Evolutionary conservation across 2,797 vertebrate genomes (phyloP).

Genomic region (Allobates femoralis): DNA sequence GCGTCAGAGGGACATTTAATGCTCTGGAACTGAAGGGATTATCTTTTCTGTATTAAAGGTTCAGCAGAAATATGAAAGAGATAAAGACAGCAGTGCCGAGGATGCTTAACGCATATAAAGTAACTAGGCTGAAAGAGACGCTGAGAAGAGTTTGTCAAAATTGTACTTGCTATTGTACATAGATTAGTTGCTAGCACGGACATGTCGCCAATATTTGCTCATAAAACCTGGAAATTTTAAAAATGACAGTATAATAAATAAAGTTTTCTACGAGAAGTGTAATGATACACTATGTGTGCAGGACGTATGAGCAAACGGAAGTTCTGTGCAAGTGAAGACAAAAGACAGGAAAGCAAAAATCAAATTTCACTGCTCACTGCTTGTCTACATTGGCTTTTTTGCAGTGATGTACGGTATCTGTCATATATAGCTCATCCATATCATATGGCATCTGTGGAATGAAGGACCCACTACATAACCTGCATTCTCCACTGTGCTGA

Average conservation of each 20-base stretch:
- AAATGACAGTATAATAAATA: not conserved
- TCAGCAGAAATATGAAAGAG: constrained; percentile 55
- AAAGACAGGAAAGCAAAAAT: not conserved
- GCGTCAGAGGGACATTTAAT: constrained; percentile 58
- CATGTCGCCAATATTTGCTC: constrained; percentile 20
- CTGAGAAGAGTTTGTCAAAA: constrained; percentile 39
- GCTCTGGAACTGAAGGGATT: constrained; percentile 59
- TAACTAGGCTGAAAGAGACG: constrained; percentile 29
- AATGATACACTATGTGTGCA: not conserved
- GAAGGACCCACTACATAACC: not conserved
- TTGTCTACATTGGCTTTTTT: not conserved
- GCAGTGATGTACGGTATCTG: not conserved
- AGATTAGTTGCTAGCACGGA: constrained; percentile 26
- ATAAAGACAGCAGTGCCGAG: constrained; percentile 43
- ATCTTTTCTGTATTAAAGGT: constrained; percentile 61
- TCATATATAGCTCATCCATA: not conserved
- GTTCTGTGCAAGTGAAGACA: too few species aligned
- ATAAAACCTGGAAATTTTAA: not conserved
- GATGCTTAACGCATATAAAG: constrained; percentile 52
- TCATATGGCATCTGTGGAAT: not conserved
- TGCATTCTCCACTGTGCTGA: not conserved
- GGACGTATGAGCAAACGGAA: not conserved
- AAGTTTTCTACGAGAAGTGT: not conserved
- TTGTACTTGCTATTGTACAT: constrained; percentile 22
- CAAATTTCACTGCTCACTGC: not conserved